These are phyloP conservation scores for Limnothrissa miodon DNA, from an alignment of 2,113 vertebrate species.

Conservation along the genomic window DNA sequence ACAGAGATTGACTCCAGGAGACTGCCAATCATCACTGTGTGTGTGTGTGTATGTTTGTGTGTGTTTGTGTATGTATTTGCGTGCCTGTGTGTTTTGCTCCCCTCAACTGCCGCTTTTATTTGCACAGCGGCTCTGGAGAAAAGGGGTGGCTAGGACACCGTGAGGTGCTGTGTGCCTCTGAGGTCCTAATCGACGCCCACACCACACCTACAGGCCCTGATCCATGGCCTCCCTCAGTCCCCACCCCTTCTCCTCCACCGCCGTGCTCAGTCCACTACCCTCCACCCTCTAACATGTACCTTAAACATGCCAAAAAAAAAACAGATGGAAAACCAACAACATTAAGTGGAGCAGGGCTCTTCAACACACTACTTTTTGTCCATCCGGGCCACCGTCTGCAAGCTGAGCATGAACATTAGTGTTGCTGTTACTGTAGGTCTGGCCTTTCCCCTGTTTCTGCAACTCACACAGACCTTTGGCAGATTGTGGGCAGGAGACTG, in stretches of 20 bases:
- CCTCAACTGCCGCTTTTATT: neutral
- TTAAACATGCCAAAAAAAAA: constrained; percentile 55
- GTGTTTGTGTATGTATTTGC: neutral
- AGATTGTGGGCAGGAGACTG: neutral
- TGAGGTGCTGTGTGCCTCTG: neutral
- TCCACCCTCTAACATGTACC: neutral
- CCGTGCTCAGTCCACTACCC: neutral
- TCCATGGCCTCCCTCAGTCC: neutral
- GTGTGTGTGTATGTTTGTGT: neutral
- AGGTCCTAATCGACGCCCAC: neutral
- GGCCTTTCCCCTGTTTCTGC: neutral
- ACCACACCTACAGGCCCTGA: neutral
- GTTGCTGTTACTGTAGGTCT: neutral
- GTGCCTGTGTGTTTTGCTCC: neutral
- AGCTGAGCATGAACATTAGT: neutral
- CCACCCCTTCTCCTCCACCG: neutral
- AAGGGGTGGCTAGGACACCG: neutral
- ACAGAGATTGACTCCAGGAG: neutral
- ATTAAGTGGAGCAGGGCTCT: constrained; percentile 18
- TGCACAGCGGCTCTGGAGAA: neutral
- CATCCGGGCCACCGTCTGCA: neutral
- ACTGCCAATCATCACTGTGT: neutral
- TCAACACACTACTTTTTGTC: neutral
- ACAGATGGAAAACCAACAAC: neutral
- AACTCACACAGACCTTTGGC: neutral